A percentile compares a stretch with the other conserved stretches of the same genome.
phyloP scores from a whole-genome alignment of 1,140 invertebrate species.

The Ephestia elutella region DNA sequence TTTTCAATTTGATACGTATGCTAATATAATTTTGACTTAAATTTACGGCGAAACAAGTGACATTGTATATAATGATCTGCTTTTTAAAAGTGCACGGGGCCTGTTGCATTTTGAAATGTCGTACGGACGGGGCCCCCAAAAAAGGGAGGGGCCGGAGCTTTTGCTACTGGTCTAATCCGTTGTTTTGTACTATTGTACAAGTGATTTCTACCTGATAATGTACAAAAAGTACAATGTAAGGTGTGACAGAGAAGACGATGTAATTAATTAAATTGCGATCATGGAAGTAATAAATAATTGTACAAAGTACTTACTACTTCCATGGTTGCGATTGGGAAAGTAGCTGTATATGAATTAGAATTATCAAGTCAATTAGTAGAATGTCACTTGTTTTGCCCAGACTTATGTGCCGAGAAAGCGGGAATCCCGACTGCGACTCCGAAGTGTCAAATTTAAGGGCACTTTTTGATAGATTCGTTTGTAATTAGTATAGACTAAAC shows the following conservation, averaged over 20 bases:
- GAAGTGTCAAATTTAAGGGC: conserved; percentile 10
- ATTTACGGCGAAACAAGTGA: background rate
- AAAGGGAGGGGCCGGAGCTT: too few species aligned
- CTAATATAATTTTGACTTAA: background rate
- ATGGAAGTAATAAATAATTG: too few species aligned
- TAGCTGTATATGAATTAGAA: too few species aligned
- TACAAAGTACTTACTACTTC: too few species aligned
- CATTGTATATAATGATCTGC: too few species aligned
- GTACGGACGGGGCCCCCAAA: too few species aligned
- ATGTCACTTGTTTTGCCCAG: background rate
- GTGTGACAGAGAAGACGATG: background rate
- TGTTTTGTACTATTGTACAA: background rate
- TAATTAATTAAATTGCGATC: background rate
- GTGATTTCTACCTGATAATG: background rate
- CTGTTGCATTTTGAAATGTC: too few species aligned
- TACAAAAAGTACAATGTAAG: background rate
- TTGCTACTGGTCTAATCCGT: too few species aligned
- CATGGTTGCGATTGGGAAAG: too few species aligned
- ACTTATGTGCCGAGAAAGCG: conserved; percentile 5
- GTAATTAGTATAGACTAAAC: conserved; percentile 3
- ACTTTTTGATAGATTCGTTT: conserved; percentile 9
- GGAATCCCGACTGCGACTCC: conserved; percentile 3
- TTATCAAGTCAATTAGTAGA: background rate
- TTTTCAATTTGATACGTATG: background rate
- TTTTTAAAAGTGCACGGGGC: too few species aligned